A percentile compares a stretch with the other conserved stretches of the same genome.
Evolutionary conservation across 2,797 vertebrate genomes (phyloP).

Genomic region (Austrolebias charrua): DNA sequence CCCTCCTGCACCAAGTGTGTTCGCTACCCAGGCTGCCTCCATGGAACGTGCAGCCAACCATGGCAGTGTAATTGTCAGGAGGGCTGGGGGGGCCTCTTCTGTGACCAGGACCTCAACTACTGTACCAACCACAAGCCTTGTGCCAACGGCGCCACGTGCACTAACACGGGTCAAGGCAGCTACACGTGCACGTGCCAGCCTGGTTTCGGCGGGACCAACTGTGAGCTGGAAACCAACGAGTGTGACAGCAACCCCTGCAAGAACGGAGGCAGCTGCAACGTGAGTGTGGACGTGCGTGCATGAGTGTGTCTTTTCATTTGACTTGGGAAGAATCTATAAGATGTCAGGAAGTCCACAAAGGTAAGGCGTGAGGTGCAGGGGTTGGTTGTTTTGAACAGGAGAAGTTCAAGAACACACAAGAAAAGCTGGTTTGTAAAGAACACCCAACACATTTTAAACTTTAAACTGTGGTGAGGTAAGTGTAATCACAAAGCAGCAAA

Average conservation of each 20-base stretch:
- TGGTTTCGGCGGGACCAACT: constrained; percentile 81
- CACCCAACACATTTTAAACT: no score
- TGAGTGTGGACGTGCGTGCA: constrained; percentile 67
- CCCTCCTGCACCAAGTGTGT: constrained; percentile 84
- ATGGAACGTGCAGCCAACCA: constrained; percentile 84
- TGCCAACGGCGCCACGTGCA: constrained; percentile 83
- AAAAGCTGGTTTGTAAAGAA: no score
- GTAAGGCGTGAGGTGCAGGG: no score
- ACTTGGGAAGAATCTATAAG: no score
- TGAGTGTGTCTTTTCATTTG: no score
- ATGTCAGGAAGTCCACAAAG: no score
- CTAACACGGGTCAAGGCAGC: constrained; percentile 87
- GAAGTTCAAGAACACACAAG: no score
- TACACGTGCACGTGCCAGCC: constrained; percentile 86
- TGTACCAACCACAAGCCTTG: constrained; percentile 89
- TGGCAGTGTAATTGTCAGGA: constrained; percentile 87
- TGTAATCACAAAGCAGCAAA: not conserved
- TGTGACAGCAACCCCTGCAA: constrained; percentile 92
- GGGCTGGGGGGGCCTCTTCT: constrained; percentile 89
- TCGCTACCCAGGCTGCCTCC: constrained; percentile 84
- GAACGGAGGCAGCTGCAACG: constrained; percentile 92
- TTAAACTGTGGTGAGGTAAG: no score
- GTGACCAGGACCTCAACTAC: constrained; percentile 88
- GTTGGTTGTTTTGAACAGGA: no score
- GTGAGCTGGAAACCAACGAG: constrained; percentile 86